Conservation (phyloP, 2,113 vertebrate genomes). For the Pyxicephalus adspersus region DNA sequence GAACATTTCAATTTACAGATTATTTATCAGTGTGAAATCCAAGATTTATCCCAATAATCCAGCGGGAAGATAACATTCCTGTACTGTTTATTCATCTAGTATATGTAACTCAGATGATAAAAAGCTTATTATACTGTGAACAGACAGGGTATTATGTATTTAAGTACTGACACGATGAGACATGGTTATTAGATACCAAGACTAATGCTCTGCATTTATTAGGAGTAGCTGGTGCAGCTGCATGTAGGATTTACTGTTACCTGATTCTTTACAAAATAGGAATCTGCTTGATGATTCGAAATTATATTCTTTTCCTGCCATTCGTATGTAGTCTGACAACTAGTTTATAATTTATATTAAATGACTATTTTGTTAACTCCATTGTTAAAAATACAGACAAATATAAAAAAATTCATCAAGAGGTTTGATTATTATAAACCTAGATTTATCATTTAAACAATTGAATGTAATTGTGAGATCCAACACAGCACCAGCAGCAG, state of each 20-base stretch:
- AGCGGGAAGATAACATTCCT: constrained; percentile 25
- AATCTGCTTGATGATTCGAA: no score
- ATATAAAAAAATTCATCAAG: no score
- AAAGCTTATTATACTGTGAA: constrained; percentile 22
- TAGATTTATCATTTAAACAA: no score
- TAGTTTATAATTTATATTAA: no score
- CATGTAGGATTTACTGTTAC: constrained; percentile 21
- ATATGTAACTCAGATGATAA: constrained; percentile 10
- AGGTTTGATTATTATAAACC: no score
- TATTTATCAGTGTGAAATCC: constrained; percentile 27
- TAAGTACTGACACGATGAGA: constrained; percentile 4
- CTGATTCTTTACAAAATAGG: constrained; percentile 6
- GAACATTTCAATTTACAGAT: neutral
- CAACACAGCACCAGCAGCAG: no score
- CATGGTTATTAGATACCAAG: neutral
- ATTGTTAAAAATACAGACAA: no score
- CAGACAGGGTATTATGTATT: constrained; percentile 11
- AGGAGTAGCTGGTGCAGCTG: constrained; percentile 12
- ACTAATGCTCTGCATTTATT: neutral
- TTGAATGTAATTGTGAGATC: no score
- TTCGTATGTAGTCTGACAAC: no score
- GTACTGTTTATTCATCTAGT: neutral
- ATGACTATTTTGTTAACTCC: no score
- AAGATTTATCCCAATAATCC: constrained; percentile 25
- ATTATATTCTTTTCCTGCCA: no score